Evolutionary conservation across 2,797 vertebrate genomes (phyloP).

Genomic region (Sebastes minor): DNA sequence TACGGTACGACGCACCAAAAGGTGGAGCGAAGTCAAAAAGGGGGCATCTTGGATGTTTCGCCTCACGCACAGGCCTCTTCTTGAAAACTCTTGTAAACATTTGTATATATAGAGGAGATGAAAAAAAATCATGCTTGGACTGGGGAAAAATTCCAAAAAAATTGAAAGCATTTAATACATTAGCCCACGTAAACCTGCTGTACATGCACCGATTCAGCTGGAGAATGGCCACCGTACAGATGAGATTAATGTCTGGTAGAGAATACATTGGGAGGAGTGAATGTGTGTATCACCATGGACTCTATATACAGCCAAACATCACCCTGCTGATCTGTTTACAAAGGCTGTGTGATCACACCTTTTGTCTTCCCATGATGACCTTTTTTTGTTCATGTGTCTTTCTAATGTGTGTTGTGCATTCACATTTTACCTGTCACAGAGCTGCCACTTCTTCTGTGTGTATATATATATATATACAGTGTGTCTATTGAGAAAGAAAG

Average conservation of each 20-base stretch:
- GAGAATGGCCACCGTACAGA: conserved; percentile 50
- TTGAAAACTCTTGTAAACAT: conserved; percentile 72
- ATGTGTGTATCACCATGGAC: conserved; percentile 31
- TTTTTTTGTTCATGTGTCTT: conserved; percentile 11
- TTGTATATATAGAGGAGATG: conserved; percentile 86
- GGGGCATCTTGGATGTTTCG: conserved; percentile 45
- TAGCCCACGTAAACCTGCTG: conserved; percentile 75
- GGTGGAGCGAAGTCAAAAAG: conserved; percentile 1
- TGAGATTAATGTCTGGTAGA: conserved; percentile 45
- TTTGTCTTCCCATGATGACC: conserved; percentile 53
- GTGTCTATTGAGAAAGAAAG: conserved; percentile 41
- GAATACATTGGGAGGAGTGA: not conserved
- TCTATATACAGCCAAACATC: conserved; percentile 37
- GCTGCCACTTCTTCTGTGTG: conserved; percentile 43
- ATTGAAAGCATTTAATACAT: conserved; percentile 74
- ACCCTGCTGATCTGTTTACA: conserved; percentile 47
- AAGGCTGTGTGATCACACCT: conserved; percentile 48
- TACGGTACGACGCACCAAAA: conserved; percentile 10
- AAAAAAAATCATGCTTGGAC: conserved; percentile 71
- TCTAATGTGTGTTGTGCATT: conserved; percentile 35
- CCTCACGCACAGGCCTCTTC: conserved; percentile 86
- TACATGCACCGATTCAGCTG: conserved; percentile 63
- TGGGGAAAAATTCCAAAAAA: conserved; percentile 8
- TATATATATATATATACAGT: conserved; percentile 18
- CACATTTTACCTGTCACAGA: conserved; percentile 24